Evolutionary conservation across 2,797 vertebrate genomes (phyloP), one percentile per base, ranked within the genome.

Genomic region (Helostoma temminkii): DNA sequence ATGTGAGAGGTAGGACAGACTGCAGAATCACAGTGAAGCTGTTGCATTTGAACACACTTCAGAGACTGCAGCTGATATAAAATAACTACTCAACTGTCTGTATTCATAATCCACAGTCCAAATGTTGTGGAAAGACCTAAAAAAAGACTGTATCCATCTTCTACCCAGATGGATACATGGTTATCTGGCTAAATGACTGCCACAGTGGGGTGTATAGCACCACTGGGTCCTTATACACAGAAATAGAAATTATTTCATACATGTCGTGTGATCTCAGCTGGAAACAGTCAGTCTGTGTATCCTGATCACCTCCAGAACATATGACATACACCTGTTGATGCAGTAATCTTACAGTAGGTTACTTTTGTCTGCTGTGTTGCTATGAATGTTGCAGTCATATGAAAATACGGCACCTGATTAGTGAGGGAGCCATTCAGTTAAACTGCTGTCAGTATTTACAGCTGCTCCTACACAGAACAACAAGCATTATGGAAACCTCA

Each of bases 401-500:
- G 30, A 68, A 73, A 73, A 57, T 56, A 48, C 56, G 45, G 61
- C 65, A 42, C 14, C 48, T 62, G 71, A 82, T 76, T 57, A 25
- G 42, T 48, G 19, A 18, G 24, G 30, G 36, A 69, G 28, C 30
- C 57, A 49, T 36, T 64, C 66, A 81, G 65, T 76, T 46, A 74
- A 78, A 54, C 63, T 55, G 47, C 66, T 66, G 74, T 69, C 74
- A 54, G 81, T 70, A 77, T 82, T 84, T 58, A 48, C 58, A 24
- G 58, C 74, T 49, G 59, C 64, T 61, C 80, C 71, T 14, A 58
- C 47, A 5, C 76, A 66, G 59, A 82, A 77, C 78, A 83, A 80
- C 46, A 72, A 78, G 37, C 61, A 34, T 69, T 78, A 79, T 80
- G 75, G 77, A 77, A 64, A 69, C 76, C 64, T 86, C 47, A 24